Evolutionary conservation across 2,113 vertebrate genomes (phyloP), one percentile per base, ranked within the genome.

Genomic region (Thomomys bottae): DNA sequence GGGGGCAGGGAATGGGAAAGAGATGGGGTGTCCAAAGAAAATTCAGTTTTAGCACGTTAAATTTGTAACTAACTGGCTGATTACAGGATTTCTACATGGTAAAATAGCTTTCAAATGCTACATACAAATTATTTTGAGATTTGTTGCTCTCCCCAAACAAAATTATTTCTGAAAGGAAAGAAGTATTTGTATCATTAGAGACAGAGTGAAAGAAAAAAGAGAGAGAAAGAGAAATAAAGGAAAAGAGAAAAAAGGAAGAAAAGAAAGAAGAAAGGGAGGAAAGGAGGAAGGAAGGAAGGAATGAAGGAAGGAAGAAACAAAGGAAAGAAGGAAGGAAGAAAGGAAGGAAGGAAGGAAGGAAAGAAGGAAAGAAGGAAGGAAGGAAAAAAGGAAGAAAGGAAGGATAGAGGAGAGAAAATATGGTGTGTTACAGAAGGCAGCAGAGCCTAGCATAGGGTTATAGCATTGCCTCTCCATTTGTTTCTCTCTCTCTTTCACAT

Each of bases 31-130:
- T 6, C 40, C 70, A 66, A 85, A 76, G 70, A 76, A 83, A 89
- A 89, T 84, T 96, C 96, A 75, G 96, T 95, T 91, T 94, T 89
- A 93, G 89, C 82, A 75, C 90, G 20, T 95, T 91, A 93, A 94
- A 84, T 88, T 96, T 89, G 91, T 61, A 90, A 96, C 95, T 93
- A 89, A 96, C 84, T 86, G 96, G 89, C 96, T 94, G 8, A 30
- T 90, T 97, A 72, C 82, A 92, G 87, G 96, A 96, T 97, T 97
- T 97, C 0, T 64, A 97, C 97, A 97, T 9, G 84, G 94, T 90
- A 97, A 97, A 92, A 86, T 94, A 87, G 94, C 93, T 97, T 97
- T 96, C 84, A 96, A 93, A 96, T 3, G 88, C 88, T 93, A 96
- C 78, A 0, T 96, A 96, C 61, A 95, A 75, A 82, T 81, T 88